Conservation (phyloP, 2,797 vertebrate species). For the Falco columbarius region DNA sequence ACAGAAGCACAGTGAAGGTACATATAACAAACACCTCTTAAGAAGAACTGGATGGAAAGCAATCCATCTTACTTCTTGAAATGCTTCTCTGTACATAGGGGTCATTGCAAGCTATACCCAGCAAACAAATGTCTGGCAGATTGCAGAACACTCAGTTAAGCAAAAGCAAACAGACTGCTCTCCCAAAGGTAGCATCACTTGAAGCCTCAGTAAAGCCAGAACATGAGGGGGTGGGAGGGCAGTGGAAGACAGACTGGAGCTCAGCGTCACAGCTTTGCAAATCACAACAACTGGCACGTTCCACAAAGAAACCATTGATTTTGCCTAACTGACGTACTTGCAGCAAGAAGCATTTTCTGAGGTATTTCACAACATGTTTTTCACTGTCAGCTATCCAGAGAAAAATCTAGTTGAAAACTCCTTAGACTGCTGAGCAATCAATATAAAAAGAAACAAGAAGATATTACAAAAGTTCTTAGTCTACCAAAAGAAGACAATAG, state of each 20-base stretch:
- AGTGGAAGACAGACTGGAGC: slow-evolving; percentile 6
- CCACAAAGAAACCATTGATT: slow-evolving; percentile 62
- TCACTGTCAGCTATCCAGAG: slow-evolving; percentile 20
- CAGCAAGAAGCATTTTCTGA: slow-evolving; percentile 15
- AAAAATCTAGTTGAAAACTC: background rate
- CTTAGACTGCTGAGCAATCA: background rate
- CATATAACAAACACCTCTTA: background rate
- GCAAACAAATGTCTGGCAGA: slow-evolving; percentile 39
- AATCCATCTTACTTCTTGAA: slow-evolving; percentile 40
- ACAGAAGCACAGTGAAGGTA: background rate
- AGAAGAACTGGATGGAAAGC: background rate
- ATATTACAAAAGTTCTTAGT: background rate
- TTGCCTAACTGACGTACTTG: slow-evolving; percentile 14
- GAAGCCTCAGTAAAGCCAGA: slow-evolving; percentile 27
- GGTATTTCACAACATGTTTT: slow-evolving; percentile 64
- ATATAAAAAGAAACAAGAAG: background rate
- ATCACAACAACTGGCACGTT: slow-evolving; percentile 52
- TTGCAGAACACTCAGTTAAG: slow-evolving; percentile 4
- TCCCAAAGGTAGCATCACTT: slow-evolving; percentile 53
- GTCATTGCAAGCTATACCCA: slow-evolving; percentile 24
- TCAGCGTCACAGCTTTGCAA: slow-evolving; percentile 24
- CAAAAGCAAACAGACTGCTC: slow-evolving; percentile 31
- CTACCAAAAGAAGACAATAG: background rate
- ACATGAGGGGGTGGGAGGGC: slow-evolving; percentile 31
- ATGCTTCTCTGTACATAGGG: background rate